Evolutionary conservation across 2,888 invertebrate species (phyloP), one percentile per base, ranked within the genome.

Genomic region (Agonum fuliginosum): DNA sequence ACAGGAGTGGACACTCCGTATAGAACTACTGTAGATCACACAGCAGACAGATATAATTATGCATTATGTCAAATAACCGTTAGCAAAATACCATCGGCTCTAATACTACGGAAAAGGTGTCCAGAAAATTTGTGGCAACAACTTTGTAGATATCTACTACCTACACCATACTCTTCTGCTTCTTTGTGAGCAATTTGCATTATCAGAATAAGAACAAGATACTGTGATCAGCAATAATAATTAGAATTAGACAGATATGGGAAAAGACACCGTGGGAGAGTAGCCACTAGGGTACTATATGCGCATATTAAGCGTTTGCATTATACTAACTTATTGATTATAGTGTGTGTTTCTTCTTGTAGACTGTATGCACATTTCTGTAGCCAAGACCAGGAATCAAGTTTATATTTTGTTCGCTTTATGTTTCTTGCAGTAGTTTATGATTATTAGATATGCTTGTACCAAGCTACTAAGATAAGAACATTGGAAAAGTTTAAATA

Each of bases 301-400:
- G 14, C 65, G 65, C 62, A 46, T 74, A 74, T 30, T 74, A 74
- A 65, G 46, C 41, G 41, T 54, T 17, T 73, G 62, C 43, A 73
- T 73, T 73, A 41, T 30, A 19, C 51, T 43, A 27, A 43, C n/a
- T 43, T 74, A 74, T 62, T 62, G 74, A 74, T 74, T 74, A 46
- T 62, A 43, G 19, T 22, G 43, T 41, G 5, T 27, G 10, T 37
- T 14, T 1, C 30, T 24, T 34, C 65, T 37, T n/a, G n/a, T n/a
- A 17, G 10, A n/a, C n/a, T 54, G 19, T 14, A 19, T 19, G 6
- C 12, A 17, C 2, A 46, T 54, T 54, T 24, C 54, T 54, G 54
- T 43, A 12, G n/a, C n/a, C n/a, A n/a, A n/a, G n/a, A n/a, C n/a
- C n/a, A n/a, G n/a, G n/a, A n/a, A n/a, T n/a, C n/a, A 43, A 12